Evolutionary conservation across 2,797 vertebrate genomes (phyloP).

Genomic region (Bovichtus variegatus): DNA sequence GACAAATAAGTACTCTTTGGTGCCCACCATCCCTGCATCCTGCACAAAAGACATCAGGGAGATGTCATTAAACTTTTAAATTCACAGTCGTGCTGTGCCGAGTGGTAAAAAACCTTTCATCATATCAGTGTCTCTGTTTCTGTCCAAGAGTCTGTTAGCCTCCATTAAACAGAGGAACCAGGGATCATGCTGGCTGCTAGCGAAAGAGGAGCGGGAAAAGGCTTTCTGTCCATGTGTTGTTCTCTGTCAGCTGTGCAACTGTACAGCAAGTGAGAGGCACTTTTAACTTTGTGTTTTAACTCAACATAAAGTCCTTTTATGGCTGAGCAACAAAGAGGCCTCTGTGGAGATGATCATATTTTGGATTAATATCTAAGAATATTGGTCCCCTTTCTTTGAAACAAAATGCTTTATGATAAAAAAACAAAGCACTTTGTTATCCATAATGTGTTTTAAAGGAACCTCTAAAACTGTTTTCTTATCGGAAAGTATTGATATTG

Average conservation of each 20-base stretch:
- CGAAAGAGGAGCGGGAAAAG: background rate
- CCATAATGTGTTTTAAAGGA: background rate
- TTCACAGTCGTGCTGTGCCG: constrained; percentile 18
- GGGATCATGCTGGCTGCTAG: constrained; percentile 35
- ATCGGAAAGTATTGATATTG: background rate
- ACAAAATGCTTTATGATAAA: constrained; percentile 6
- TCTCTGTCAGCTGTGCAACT: constrained; percentile 18
- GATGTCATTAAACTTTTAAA: constrained; percentile 60
- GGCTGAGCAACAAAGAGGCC: constrained; percentile 4
- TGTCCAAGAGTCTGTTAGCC: constrained; percentile 52
- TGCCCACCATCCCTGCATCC: constrained; percentile 29
- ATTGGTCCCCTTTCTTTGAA: constrained; percentile 2
- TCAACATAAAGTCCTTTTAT: constrained; percentile 10
- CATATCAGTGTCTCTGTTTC: constrained; percentile 52
- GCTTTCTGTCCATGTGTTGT: constrained; percentile 12
- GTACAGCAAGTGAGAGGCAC: constrained; percentile 15
- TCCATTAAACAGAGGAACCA: constrained; percentile 47
- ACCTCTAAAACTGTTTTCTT: background rate
- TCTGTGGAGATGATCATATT: background rate
- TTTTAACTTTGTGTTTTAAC: constrained; percentile 30
- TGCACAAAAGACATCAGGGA: constrained; percentile 45
- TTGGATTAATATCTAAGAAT: constrained; percentile 26
- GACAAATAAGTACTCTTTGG: constrained; percentile 66
- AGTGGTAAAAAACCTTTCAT: constrained; percentile 52
- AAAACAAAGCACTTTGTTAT: background rate